Conservation (phyloP, 2,888 invertebrate genomes). For the Mesoligia furuncula region DNA sequence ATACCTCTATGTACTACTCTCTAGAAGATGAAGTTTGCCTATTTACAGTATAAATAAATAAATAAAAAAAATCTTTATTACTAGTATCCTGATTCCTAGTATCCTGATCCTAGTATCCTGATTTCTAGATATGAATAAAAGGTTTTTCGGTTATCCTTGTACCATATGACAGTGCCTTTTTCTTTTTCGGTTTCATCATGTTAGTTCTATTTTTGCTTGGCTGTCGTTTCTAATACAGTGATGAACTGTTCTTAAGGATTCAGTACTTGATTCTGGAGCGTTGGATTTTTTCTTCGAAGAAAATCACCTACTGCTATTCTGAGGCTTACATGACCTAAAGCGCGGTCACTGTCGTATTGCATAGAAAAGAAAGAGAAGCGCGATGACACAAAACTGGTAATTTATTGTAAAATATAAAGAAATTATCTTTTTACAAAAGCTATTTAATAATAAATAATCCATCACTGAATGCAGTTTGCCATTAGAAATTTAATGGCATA, state of each 20-base stretch:
- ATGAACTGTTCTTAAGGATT: background rate
- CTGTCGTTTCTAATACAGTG: background rate
- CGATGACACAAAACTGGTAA: no score
- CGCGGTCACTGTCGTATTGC: no score
- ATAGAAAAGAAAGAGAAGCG: no score
- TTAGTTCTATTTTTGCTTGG: background rate
- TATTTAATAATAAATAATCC: no score
- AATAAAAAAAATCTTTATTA: no score
- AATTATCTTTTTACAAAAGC: no score
- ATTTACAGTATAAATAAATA: no score
- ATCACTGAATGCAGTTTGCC: no score
- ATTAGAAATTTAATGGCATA: no score
- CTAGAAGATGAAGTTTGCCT: slow-evolving; percentile 14
- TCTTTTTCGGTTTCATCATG: background rate
- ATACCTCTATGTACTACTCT: slow-evolving; percentile 3
- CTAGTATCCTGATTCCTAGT: no score
- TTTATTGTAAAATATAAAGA: no score
- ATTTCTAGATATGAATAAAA: slow-evolving; percentile 10
- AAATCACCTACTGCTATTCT: background rate
- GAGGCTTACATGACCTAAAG: no score
- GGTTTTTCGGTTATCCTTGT: background rate
- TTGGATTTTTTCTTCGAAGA: background rate
- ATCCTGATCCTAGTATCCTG: background rate
- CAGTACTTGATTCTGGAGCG: background rate
- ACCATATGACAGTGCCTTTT: background rate